Base-by-base conservation (phyloP, 2,113 vertebrate species). In the Ceyx cyanopectus region DNA sequence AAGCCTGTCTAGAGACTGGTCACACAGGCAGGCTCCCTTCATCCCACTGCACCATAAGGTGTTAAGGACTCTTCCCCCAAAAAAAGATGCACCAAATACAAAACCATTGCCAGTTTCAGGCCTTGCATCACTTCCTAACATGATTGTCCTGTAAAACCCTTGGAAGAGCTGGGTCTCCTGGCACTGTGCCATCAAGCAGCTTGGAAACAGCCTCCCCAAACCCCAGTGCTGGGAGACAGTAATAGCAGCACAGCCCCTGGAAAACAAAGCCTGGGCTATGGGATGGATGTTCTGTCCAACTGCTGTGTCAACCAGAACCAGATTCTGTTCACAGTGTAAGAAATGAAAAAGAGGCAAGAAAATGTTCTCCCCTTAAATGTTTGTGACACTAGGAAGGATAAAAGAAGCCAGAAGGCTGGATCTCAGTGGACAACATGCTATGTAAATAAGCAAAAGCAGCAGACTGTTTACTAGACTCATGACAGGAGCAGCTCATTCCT, bases 281-380 rank as follows among this genome's bases (percentile, higher is more conserved):
- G n/a, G 34, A 63, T 0, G 0, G 34, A 60, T 0, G 0, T 34
- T 54, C 32, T 72, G 66, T 43, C 51, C 20, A 10, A 46, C 29
- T 58, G 70, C 83, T 72, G n/a, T n/a, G 66, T 32, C 61, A 76
- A 60, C 46, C 53, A 14, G 34, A 41, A n/a, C 40, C 13, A 16
- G 30, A 46, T 16, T 46, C 45, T 81, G 29, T 18, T 77, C 51
- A 54, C 46, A 43, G 21, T 7, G 11, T 24, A 26, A 51, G 21
- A 57, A n/a, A 41, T 62, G 22, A 85, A 78, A 61, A 23, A 10
- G 0, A 46, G 51, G 30, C 66, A 9, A 89, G 67, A 29, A 74
- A 67, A 34, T 48, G 32, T 27, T 43, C 62, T 87, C 54, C 15
- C 29, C 46, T 70, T 54, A 43, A 23, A 4, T 56, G 15, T 30